These are phyloP conservation scores for Sciaenops ocellatus DNA, from an alignment of 2,797 vertebrate species.

Conservation along the genomic window DNA sequence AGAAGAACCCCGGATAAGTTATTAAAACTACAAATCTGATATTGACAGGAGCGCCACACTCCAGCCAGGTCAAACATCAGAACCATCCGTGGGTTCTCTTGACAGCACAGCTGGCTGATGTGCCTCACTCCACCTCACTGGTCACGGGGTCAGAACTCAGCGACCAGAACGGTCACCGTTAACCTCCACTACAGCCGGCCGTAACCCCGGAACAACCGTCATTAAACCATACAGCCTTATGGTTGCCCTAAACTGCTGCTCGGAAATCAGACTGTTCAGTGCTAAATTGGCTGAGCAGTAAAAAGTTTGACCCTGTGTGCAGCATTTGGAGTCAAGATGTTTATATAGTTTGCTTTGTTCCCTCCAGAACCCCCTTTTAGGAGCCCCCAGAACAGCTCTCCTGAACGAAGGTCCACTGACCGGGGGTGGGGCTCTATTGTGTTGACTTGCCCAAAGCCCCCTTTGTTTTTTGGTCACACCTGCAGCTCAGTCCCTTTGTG, in stretches of 20 bases:
- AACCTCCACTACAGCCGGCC: constrained; percentile 70
- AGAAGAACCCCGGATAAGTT: constrained; percentile 16
- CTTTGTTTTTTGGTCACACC: constrained; percentile 83
- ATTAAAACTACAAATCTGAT: constrained; percentile 61
- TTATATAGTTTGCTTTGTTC: constrained; percentile 47
- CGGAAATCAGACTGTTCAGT: constrained; percentile 30
- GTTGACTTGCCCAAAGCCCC: constrained; percentile 75
- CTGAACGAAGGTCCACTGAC: constrained; percentile 71
- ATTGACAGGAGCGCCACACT: constrained; percentile 78
- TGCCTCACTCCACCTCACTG: constrained; percentile 86
- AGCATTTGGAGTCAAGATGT: constrained; percentile 55
- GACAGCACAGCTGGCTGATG: constrained; percentile 91
- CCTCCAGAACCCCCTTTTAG: constrained; percentile 37
- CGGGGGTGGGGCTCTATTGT: constrained; percentile 85
- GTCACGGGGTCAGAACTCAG: constrained; percentile 84
- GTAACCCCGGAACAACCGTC: constrained; percentile 70
- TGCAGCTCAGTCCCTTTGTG: constrained; percentile 80
- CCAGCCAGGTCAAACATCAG: constrained; percentile 46
- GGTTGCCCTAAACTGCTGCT: constrained; percentile 46
- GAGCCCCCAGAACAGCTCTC: constrained; percentile 85
- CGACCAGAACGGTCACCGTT: constrained; percentile 77
- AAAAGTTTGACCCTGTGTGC: constrained; percentile 51
- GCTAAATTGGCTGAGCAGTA: constrained; percentile 27
- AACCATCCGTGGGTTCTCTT: constrained; percentile 71
- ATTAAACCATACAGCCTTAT: constrained; percentile 63